Base-by-base conservation (phyloP, 2,888 invertebrate genomes). In the Pyrgus malvae region DNA sequence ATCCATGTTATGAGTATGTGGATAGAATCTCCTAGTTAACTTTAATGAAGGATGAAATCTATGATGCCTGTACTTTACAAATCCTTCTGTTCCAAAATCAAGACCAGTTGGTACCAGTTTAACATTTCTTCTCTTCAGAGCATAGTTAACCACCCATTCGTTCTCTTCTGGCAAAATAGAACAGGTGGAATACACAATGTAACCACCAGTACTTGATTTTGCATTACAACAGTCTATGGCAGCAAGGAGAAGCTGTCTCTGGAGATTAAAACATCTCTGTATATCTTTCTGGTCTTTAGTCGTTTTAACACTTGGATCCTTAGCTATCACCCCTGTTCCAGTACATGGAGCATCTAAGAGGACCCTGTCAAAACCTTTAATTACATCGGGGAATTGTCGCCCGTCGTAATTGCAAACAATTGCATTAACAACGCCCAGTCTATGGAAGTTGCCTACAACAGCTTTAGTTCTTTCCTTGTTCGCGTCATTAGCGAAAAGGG, bases 1-100 rank as follows among this genome's bases (percentile, higher is more conserved):
- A 85, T 99, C 99, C 96, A 99, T 97, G 78, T 99, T 99, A 78
- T 99, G 98, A 2, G 96, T 95, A 78, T 99, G 99, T 0, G 99
- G 99, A 86, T 99, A 99, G 87, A 97, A 98, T 48, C 99, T 92
- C 75, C 94, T 93, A 0, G 98, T 96, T 55, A 97, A 82, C 73
- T 96, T 97, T 80, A 99, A 83, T 8, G 96, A 95, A 0, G 97
- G 97, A 82, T 99, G 98, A 88, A 97, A 99, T 65, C 97, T 92
- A 68, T 93, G 91, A 62, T 96, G 94, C 48, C 95, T 92, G 72
- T 95, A 99, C 84, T 95, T 98, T 0, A 94, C 93, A 79, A 98
- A 99, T 11, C 99, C 99, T 74, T 98, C 97, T 12, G 95, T 94
- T 12, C 99, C 99, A 91, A 99, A 98, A 73, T 98, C 97, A 56